Evolutionary conservation across 1,140 invertebrate genomes (phyloP).

Genomic region (Bombus consobrinus): DNA sequence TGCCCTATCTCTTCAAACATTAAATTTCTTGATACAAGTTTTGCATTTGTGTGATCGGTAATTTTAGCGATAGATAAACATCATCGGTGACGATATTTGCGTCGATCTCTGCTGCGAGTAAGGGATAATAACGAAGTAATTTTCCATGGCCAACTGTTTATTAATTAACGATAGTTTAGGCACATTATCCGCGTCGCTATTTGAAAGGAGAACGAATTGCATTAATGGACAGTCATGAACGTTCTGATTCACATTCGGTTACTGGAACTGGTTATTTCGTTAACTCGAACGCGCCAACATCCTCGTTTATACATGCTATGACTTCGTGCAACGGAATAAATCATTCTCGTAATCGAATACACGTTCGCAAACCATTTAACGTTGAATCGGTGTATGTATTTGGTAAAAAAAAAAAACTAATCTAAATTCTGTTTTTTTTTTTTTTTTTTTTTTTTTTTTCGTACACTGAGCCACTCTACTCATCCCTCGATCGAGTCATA

Average conservation of each 20-base stretch:
- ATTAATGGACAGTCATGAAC: constrained; percentile 16
- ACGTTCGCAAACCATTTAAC: constrained; percentile 16
- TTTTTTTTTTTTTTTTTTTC: neutral
- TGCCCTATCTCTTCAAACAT: too few species aligned
- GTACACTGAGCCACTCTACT: neutral
- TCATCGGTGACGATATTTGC: too few species aligned
- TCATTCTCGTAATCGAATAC: constrained; percentile 24
- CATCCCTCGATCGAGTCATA: too few species aligned
- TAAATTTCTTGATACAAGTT: too few species aligned
- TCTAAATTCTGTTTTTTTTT: neutral
- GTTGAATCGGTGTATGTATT: neutral
- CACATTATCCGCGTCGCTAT: neutral
- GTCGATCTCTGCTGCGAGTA: neutral
- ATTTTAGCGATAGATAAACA: too few species aligned
- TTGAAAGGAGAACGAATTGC: neutral
- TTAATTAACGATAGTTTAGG: neutral
- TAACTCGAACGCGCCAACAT: neutral
- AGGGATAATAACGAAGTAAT: constrained; percentile 1
- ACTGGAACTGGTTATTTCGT: constrained; percentile 18
- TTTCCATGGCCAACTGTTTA: neutral
- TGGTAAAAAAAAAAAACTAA: neutral
- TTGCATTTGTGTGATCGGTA: too few species aligned
- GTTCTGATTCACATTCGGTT: constrained; percentile 31
- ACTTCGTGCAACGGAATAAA: constrained; percentile 18
- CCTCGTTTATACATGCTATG: neutral